Percentiles rank a stretch among this genome's conserved stretches.
Evolutionary conservation across 2,113 vertebrate genomes (phyloP).

Genomic region (Microcebus murinus): DNA sequence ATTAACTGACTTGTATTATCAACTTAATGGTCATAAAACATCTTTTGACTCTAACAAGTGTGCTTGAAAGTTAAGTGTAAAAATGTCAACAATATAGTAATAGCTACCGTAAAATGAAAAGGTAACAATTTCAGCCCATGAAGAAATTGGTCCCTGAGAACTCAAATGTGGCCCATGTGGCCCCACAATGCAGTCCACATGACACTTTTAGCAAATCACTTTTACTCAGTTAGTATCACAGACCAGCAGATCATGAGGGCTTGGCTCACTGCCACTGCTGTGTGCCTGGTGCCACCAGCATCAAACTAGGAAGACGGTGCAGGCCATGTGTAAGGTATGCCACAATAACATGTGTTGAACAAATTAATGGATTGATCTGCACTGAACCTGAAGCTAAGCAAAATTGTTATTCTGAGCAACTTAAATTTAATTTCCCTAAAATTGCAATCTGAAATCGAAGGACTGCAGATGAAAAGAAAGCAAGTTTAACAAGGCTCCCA

Average conservation of each 20-base stretch:
- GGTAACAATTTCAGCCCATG: background rate
- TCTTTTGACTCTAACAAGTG: background rate
- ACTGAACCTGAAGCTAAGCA: background rate
- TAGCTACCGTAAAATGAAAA: slow-evolving; percentile 33
- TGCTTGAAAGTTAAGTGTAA: background rate
- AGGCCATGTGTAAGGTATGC: background rate
- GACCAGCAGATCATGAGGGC: background rate
- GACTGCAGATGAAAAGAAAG: background rate
- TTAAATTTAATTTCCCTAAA: slow-evolving; percentile 16
- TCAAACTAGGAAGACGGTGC: background rate
- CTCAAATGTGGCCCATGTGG: background rate
- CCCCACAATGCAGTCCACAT: background rate
- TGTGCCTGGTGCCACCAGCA: background rate
- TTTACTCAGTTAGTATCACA: background rate
- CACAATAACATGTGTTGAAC: background rate
- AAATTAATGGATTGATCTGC: background rate
- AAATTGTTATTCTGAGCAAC: slow-evolving; percentile 37
- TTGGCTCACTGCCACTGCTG: background rate
- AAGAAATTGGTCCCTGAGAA: background rate
- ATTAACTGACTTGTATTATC: background rate
- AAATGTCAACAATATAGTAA: background rate
- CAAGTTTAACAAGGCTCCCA: background rate
- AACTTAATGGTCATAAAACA: background rate
- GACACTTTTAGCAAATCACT: background rate
- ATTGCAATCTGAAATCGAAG: background rate